These are phyloP conservation scores for Aphidius gifuensis DNA, from an alignment of 1,140 invertebrate species.

Conservation along the genomic window DNA sequence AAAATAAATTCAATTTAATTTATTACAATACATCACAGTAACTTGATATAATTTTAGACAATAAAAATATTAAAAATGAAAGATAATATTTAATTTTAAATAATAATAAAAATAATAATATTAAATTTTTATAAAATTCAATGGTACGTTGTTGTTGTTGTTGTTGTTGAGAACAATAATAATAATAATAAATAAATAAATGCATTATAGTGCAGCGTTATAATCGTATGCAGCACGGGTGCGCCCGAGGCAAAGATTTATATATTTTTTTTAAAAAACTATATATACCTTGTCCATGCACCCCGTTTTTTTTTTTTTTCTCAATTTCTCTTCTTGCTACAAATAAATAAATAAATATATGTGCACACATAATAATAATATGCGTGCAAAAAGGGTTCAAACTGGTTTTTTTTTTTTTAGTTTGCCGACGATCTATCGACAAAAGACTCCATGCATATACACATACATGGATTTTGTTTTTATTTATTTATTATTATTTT, in stretches of 20 bases:
- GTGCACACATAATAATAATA: too few species aligned
- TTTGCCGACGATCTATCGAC: neutral
- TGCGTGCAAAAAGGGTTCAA: neutral
- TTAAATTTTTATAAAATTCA: too few species aligned
- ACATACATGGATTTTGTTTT: neutral
- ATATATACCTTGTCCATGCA: conserved; percentile 1
- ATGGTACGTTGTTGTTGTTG: too few species aligned
- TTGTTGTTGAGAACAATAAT: too few species aligned
- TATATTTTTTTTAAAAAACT: conserved; percentile 17
- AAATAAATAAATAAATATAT: too few species aligned
- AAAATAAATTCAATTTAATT: too few species aligned
- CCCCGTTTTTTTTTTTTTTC: conserved; percentile 5
- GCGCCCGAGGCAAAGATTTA: conserved; percentile 32
- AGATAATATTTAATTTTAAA: too few species aligned
- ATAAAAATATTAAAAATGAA: too few species aligned
- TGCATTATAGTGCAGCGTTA: conserved; percentile 5
- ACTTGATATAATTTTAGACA: too few species aligned
- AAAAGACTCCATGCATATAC: conserved; percentile 3
- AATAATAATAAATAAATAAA: too few species aligned
- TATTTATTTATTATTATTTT: neutral
- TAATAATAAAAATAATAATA: too few species aligned
- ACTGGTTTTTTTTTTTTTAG: conserved; percentile 17
- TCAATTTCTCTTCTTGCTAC: conserved; percentile 5
- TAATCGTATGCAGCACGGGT: conserved; percentile 44
- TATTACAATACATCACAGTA: too few species aligned